Base-by-base conservation (phyloP, 2,797 vertebrate species). In the Chaetophractus vellerosus region DNA sequence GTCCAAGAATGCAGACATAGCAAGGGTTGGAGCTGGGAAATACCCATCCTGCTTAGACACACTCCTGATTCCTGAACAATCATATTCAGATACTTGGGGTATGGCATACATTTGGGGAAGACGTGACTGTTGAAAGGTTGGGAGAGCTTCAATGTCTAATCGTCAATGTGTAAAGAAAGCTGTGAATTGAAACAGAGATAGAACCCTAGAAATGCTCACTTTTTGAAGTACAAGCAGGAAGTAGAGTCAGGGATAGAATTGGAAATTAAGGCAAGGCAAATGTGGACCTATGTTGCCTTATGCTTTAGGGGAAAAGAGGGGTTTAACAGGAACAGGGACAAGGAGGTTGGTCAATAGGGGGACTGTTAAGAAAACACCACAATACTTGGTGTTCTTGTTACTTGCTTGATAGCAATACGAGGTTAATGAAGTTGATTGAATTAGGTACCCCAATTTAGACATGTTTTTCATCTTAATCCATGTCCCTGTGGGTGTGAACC, bases 221-320 rank as follows among this genome's bases (percentile, higher is more conserved):
- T 91, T 74, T n/a, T 72, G 9, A 76, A 90, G 66, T 12, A 59
- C 79, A 79, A 50, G 5, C n/a, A 83, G 45, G 55, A 80, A 94
- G 10, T 66, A 85, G 15, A 83, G 21, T 69, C 41, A 33, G 64
- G 4, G 15, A 88, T 5, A 74, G 57, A 80, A n/a, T 7, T 10
- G 2, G 64, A 90, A 88, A 82, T 33, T 45, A 72, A 66, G 2
- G 33, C 24, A 92, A 82, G 57, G n/a, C 7, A 83, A 41, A 36
- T 23, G 36, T 79, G 4, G 61, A 12, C 33, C 26, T 75, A 5
- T 23, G 16, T 3, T 61, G 5, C 19, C 11, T 26, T 5, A 63
- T 0, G 36, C 57, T 61, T 38, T n/a, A 1, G 6, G 23, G 64
- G 55, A 19, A 50, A 19, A 88, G 11, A 66, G 38, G 45, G 38